Conservation (phyloP, 2,888 invertebrate genomes). For the Coecobrya sp. region DNA sequence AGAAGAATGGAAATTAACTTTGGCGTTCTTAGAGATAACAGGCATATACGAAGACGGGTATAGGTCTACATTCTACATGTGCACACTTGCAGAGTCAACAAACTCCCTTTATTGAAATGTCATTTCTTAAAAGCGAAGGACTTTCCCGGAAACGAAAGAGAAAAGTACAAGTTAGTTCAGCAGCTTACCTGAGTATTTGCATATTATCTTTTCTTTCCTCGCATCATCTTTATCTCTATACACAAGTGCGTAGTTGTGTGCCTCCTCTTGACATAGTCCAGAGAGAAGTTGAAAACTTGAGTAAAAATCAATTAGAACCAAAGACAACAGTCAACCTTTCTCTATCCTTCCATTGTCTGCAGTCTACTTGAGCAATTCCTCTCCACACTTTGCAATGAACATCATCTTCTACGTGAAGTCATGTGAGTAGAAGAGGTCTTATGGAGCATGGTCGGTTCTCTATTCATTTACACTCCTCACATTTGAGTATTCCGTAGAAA, state of each 20-base stretch:
- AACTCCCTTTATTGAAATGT: background rate
- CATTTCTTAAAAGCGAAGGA: background rate
- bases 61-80: background rate
- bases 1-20: background rate
- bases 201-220: slow-evolving; percentile 51
- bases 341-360: slow-evolving; percentile 11
- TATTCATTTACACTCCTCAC: slow-evolving; percentile 4
- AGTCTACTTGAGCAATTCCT: slow-evolving; percentile 42
- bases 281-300: slow-evolving; percentile 59
- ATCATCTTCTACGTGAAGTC: slow-evolving; percentile 27
- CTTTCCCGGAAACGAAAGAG: background rate
- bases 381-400: slow-evolving; percentile 60
- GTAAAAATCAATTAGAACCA: slow-evolving; percentile 77
- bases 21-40: background rate
- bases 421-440: background rate
- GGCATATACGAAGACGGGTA: background rate
- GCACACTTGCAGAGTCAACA: background rate
- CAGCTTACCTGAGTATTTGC: slow-evolving; percentile 76
- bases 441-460: background rate
- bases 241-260: background rate
- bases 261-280: background rate
- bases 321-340: background rate
- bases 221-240: background rate
- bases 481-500: no score
- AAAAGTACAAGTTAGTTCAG: slow-evolving; percentile 14